Evolutionary conservation across 2,888 invertebrate species (phyloP).

Genomic region (Pheosia tremula): DNA sequence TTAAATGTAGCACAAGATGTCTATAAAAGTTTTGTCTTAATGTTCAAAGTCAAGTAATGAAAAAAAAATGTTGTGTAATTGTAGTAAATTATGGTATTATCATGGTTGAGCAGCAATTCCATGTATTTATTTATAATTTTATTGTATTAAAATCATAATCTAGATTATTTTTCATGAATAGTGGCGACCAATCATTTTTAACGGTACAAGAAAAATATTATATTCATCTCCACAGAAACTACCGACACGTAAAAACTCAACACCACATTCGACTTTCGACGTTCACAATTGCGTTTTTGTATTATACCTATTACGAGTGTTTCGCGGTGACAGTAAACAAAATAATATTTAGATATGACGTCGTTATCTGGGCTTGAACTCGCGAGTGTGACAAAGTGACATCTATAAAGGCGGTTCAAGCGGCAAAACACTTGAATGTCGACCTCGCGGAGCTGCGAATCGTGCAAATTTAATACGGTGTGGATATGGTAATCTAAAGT

Average conservation of each 20-base stretch:
- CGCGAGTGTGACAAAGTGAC: constrained; percentile 72
- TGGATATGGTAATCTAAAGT: constrained; percentile 28
- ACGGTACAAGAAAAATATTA: neutral
- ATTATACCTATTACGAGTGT: neutral
- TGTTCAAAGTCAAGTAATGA: too few relatives aligned
- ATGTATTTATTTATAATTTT: too few relatives aligned
- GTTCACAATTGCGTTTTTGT: constrained; percentile 5
- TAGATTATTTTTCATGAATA: too few relatives aligned
- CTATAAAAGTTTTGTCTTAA: too few relatives aligned
- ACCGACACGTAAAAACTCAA: constrained; percentile 1
- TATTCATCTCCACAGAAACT: neutral
- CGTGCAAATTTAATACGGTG: constrained; percentile 33
- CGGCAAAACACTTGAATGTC: constrained; percentile 68
- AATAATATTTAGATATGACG: constrained; percentile 58
- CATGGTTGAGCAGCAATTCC: too few relatives aligned
- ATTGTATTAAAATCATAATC: too few relatives aligned
- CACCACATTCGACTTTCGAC: neutral
- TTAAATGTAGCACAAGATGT: neutral
- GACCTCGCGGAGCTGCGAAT: constrained; percentile 55
- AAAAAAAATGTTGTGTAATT: too few relatives aligned
- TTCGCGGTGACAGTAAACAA: constrained; percentile 43
- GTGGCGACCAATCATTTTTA: neutral
- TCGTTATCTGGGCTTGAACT: constrained; percentile 65
- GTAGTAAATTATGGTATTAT: too few relatives aligned
- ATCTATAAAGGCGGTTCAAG: constrained; percentile 70